Base-by-base conservation (phyloP, 2,113 vertebrate species). In the Scomber scombrus region DNA sequence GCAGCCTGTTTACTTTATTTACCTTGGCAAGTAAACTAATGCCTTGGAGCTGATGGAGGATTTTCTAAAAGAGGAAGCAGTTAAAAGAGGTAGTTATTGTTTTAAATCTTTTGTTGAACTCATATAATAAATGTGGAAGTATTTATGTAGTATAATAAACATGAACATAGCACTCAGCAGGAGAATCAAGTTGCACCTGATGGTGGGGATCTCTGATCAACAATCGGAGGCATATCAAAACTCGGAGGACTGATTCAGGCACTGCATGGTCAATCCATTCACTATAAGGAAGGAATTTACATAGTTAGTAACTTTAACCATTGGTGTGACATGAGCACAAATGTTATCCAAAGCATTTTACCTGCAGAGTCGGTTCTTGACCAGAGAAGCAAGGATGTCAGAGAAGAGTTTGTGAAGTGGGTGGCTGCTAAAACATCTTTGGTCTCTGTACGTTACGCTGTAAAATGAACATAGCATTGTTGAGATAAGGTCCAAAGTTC, bases 351-450 rank as follows among this genome's bases (percentile, higher is more conserved):
- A 9, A 7, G 13, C 11, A 13, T 14, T 74, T 84, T 91, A 98
- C 96, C 96, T 97, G 96, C 94, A 96, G 72, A 99, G 94, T 78
- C 96, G 94, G 75, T 97, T 96, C 90, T 95, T 96, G 84, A 97
- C 90, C 90, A 97, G 90, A 68, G 94, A 91, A 5, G 58, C 86
- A 61, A 98, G 96, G 81, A 97, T 96, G 19, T 95, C 89, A 19
- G 94, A 92, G 94, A 99, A 99, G 13, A 96, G 70, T 43, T 88
- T 88, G 14, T 81, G 82, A 55, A 95, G 92, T 0, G 94, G 93
- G 72, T 96, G 95, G 60, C 91, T 91, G 84, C 94, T 96, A 92
- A 97, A 97, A 91, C 94, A 93, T 88, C 96, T 96, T 79, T 97
- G 95, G 80, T 96, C 96, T 92, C 90, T 95, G 85, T 96, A 97